Base-by-base conservation (phyloP, 2,113 vertebrate genomes). In the Zosterops borbonicus region DNA sequence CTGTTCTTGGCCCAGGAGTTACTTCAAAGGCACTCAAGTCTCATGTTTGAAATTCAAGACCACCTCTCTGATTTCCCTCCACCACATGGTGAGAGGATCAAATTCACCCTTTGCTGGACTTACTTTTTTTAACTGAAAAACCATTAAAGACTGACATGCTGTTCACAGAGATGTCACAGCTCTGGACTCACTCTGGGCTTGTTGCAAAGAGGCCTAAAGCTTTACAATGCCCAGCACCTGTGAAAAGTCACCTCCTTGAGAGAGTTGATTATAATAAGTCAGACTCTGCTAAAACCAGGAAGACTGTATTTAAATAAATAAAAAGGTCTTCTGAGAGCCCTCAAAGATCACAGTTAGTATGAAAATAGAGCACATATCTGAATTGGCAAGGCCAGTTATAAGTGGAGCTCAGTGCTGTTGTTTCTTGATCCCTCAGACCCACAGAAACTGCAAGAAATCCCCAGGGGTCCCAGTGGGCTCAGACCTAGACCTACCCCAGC, bases 1-100 rank as follows among this genome's bases (percentile, higher is more conserved):
- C 79, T 93, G 60, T 75, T 95, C 96, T 95, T 94, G 94, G 94
- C 68, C 92, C 20, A 62, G 47, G 86, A 56, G 65, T 88, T 86
- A 55, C 69, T 90, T 93, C 93, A 49, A 53, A 95, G 92, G 60
- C 88, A 88, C 55, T 33, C 58, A 80, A 87, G 25, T 46, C 77
- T 46, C 71, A 46, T 25, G 69, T 47, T 44, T 65, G 77, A 83
- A 83, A 75, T 69, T 86, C 86, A 95, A 97, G 92, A 83, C 59
- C 79, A 93, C 80, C 71, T 80, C 91, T 88, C 88, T 92, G 58
- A 80, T 92, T 65, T 75, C 56, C 23, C 49, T 80, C 33, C 19
- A 78, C 49, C 87, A 70, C 82, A 70, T 6, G 27, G 70, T 37
- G 67, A 92, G 47, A 20, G 39, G 62, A 85, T 92, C 91, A 71